Base-by-base conservation (phyloP, 2,797 vertebrate genomes). In the Morelia viridis region DNA sequence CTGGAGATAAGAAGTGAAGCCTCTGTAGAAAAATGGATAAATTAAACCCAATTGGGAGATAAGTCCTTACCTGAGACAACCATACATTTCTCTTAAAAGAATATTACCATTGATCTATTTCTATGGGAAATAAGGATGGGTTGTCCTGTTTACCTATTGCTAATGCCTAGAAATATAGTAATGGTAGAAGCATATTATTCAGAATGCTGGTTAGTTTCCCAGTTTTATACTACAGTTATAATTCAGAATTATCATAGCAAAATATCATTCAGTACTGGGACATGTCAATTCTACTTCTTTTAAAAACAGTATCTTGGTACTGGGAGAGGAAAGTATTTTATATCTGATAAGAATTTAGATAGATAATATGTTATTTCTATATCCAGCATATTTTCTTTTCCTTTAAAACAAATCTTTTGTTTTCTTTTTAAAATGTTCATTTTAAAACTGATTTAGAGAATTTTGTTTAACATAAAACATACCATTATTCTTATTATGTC, bases 1-100 rank as follows among this genome's bases (percentile, higher is more conserved):
- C 26, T 6, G 58, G 22, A 86, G 6, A 86, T 0, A 87, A 41
- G 90, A 76, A 41, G 8, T 31, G 62, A 89, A 92, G 84, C 60
- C 11, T 26, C 60, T 91, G 57, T 8, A n/a, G 24, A 65, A 90
- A 83, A 64, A 87, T 7, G 17, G 71, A 62, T 57, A 87, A 26
- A 87, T 28, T 22, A 89, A 92, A 91, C 22, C 7, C n/a, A 3
- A 62, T 57, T 35, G 58, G 17, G 80, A 85, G 1, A 90, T 46
- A 89, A 91, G 28, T 0, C 3, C 92, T 86, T 19, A 92, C 6
- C 35, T 84, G 64, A 22, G 4, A 46, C 80, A 41, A 17, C 26
- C 62, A 84, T 9, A 26, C 87, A 91, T 93, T 91, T 31, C 35
- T 84, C 41, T 41, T 87, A n/a, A 87, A 22, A 41, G 11, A 88